Conservation (phyloP, 35 echinoderm and acorn worm genomes). For the Ophioderma brevispina region DNA sequence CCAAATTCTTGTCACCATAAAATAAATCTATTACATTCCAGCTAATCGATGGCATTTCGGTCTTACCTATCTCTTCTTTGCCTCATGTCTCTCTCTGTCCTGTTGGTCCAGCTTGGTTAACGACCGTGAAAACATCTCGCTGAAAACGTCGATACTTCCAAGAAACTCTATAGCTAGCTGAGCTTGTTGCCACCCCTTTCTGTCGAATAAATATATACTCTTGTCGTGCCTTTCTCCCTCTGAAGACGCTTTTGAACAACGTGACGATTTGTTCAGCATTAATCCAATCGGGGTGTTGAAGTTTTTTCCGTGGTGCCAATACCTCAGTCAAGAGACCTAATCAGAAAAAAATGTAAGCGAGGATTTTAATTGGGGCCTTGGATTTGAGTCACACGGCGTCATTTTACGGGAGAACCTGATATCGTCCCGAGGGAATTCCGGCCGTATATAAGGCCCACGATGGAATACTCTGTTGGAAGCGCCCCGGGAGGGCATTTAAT, state of each 20-base stretch:
- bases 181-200: constrained; percentile 22
- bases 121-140: constrained; percentile 2
- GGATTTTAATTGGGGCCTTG: neutral
- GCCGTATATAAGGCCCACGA: too few relatives aligned
- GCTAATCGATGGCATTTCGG: too few relatives aligned
- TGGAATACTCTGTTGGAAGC: too few relatives aligned
- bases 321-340: constrained; percentile 92
- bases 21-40: too few relatives aligned
- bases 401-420: too few relatives aligned
- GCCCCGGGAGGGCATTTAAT: too few relatives aligned
- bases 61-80: constrained; percentile 78
- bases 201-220: constrained; percentile 34
- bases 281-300: constrained; percentile 83
- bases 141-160: constrained; percentile 37
- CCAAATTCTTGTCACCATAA: too few relatives aligned
- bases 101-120: constrained; percentile 53
- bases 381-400: neutral
- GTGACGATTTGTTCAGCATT: constrained; percentile 55
- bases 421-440: too few relatives aligned
- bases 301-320: constrained; percentile 95
- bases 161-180: constrained; percentile 42
- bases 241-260: constrained; percentile 71
- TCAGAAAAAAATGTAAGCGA: neutral
- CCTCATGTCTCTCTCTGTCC: constrained; percentile 62
- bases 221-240: constrained; percentile 69